Base-by-base conservation (phyloP, 2,888 invertebrate species). In the Nemurella pictetii region DNA sequence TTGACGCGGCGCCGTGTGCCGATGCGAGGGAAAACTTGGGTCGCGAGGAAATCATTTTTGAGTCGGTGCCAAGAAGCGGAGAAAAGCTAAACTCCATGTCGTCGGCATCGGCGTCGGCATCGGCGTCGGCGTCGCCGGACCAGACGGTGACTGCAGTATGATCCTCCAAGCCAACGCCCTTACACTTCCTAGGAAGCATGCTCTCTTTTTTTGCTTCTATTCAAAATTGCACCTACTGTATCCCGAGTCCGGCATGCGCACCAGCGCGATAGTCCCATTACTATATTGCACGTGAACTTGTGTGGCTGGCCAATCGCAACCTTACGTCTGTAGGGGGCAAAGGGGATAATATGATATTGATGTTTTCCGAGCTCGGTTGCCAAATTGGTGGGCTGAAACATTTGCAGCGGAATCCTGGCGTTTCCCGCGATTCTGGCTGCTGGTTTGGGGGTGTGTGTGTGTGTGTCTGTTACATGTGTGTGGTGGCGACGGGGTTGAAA, bases 331-430 rank as follows among this genome's bases (percentile, higher is more conserved):
- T 35, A 36, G 80, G 80, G 83, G 78, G 80, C 28, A 35, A 32
- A 75, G 73, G 83, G 83, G 83, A 81, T 82, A 83, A 85, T 72
- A 83, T 72, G 83, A 83, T 85, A 85, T 85, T 83, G 85, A 85
- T 85, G 85, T 85, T 85, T 83, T 35, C 83, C 72, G 15, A 32
- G 85, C 85, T 73, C 80, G 80, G 85, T 85, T 85, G 85, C 85
- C 85, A 85, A 72, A 83, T 85, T 72, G 78, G 27, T 26, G 77
- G 78, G 72, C 83, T 85, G 81, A n/a, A 77, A 75, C 83, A 78
- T 85, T 85, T 55, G 55, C 55, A 12, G 55, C 55, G 20, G 55
- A 20, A 20, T 77, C 72, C 72, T 80, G 80, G 28, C 74, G 26
- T 28, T 77, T 78, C 7, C 78, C 20, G 3, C 55, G 15, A 2